A percentile compares a stretch with the other conserved stretches of the same genome.
Conservation (phyloP, 2,797 vertebrate genomes). For the Hoplostethus mediterraneus region DNA sequence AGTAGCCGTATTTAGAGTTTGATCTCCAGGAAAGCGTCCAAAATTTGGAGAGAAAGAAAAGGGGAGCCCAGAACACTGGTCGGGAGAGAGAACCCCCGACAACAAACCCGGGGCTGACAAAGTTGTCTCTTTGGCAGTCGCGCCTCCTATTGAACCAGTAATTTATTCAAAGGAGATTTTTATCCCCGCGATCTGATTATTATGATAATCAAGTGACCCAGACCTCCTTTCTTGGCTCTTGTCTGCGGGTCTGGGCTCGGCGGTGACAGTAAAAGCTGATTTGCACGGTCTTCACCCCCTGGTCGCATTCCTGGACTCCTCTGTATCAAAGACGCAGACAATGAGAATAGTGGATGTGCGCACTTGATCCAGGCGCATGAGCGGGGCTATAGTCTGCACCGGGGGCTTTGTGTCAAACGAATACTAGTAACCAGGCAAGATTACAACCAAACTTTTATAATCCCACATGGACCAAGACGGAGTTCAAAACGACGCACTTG, state of each 20-base stretch:
- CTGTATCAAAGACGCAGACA: constrained; percentile 80
- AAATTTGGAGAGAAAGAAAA: constrained; percentile 77
- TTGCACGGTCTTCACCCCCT: constrained; percentile 86
- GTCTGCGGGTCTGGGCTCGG: constrained; percentile 83
- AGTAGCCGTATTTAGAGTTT: constrained; percentile 82
- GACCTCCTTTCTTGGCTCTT: constrained; percentile 84
- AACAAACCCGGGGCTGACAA: constrained; percentile 82
- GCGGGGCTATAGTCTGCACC: constrained; percentile 67
- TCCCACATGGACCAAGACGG: constrained; percentile 63
- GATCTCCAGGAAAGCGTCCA: constrained; percentile 81
- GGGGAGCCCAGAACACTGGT: constrained; percentile 63
- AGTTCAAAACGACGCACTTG: constrained; percentile 47
- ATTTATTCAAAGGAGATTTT: constrained; percentile 91
- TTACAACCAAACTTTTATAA: constrained; percentile 77
- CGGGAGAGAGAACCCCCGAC: constrained; percentile 69
- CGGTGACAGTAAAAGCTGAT: constrained; percentile 87
- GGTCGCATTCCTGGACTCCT: constrained; percentile 87
- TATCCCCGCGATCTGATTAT: constrained; percentile 87
- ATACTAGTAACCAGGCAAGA: constrained; percentile 77
- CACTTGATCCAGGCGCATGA: constrained; percentile 79
- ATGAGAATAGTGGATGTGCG: constrained; percentile 75
- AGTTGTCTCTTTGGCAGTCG: constrained; percentile 89
- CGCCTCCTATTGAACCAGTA: constrained; percentile 86
- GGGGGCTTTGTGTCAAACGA: constrained; percentile 81
- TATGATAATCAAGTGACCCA: constrained; percentile 87